These are phyloP conservation scores for Leguminivora glycinivorella DNA, from an alignment of 1,140 invertebrate species.

Conservation along the genomic window DNA sequence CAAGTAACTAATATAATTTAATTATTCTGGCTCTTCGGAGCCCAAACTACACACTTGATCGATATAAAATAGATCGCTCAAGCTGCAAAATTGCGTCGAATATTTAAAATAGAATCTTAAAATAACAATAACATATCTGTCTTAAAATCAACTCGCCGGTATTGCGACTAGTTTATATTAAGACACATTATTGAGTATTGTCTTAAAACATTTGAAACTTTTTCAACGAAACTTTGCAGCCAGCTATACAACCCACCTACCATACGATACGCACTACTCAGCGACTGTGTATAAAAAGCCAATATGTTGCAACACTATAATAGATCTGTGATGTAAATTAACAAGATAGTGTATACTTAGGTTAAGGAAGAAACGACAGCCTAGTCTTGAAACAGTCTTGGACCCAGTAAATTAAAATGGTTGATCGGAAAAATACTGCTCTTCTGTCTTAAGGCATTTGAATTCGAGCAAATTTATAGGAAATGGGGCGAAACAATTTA, in stretches of 20 bases:
- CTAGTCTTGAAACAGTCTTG: conserved; percentile 20
- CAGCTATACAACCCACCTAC: conserved; percentile 47
- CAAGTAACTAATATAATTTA: conserved; percentile 74
- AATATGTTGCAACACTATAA: conserved; percentile 54
- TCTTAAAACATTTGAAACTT: conserved; percentile 18
- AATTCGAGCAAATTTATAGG: background rate
- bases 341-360: conserved; percentile 37
- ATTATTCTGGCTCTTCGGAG: conserved; percentile 69
- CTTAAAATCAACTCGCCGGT: background rate
- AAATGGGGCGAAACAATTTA: background rate
- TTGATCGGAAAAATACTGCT: conserved; percentile 11
- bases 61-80: conserved; percentile 58
- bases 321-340: conserved; percentile 43
- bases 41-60: conserved; percentile 64
- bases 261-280: conserved; percentile 65
- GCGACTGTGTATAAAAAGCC: conserved; percentile 72
- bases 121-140: conserved; percentile 5
- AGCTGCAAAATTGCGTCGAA: conserved; percentile 55
- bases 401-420: conserved; percentile 22
- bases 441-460: background rate
- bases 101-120: conserved; percentile 30
- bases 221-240: conserved; percentile 34
- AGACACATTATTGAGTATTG: conserved; percentile 1
- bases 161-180: background rate
- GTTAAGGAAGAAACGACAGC: conserved; percentile 31